Conservation (phyloP, 2,888 invertebrate species). For the Morpho helenor region DNA sequence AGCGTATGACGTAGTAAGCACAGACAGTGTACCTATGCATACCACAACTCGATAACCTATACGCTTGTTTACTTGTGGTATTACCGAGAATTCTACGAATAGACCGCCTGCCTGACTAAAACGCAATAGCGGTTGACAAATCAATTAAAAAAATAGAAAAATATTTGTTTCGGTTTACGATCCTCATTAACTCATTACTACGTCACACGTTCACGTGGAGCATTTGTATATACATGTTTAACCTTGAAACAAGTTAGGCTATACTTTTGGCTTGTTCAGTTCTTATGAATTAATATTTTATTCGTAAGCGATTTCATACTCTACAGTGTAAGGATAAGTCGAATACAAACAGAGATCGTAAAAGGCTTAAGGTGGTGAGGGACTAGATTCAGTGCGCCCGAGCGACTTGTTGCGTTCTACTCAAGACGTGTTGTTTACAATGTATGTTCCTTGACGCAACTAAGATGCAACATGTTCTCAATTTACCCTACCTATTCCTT, state of each 20-base stretch:
- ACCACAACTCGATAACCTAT: conserved; percentile 2
- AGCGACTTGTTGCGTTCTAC: conserved; percentile 62
- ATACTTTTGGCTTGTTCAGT: too few relatives aligned
- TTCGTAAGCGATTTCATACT: too few relatives aligned
- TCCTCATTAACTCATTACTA: conserved; percentile 12
- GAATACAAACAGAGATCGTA: conserved; percentile 36
- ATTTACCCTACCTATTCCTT: not conserved
- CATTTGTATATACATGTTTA: not conserved
- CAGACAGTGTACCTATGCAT: conserved; percentile 14
- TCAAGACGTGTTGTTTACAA: conserved; percentile 47
- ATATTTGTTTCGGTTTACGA: not conserved
- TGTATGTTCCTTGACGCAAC: conserved; percentile 9
- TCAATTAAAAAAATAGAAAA: not conserved
- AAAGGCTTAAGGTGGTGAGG: conserved; percentile 49
- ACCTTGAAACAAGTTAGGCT: too few relatives aligned
- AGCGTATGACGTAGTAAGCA: conserved; percentile 44
- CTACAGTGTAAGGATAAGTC: too few relatives aligned
- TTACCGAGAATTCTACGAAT: conserved; percentile 14
- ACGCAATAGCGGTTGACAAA: not conserved
- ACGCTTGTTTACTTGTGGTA: conserved; percentile 15
- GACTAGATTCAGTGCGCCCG: conserved; percentile 35
- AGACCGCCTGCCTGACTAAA: conserved; percentile 6
- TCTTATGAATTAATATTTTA: too few relatives aligned
- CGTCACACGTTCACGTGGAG: conserved; percentile 18
- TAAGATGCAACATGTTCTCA: conserved; percentile 25